Percentiles rank a stretch among this genome's conserved stretches.
phyloP scores from a whole-genome alignment of 2,797 vertebrate genomes.

The Bufotes viridis region DNA sequence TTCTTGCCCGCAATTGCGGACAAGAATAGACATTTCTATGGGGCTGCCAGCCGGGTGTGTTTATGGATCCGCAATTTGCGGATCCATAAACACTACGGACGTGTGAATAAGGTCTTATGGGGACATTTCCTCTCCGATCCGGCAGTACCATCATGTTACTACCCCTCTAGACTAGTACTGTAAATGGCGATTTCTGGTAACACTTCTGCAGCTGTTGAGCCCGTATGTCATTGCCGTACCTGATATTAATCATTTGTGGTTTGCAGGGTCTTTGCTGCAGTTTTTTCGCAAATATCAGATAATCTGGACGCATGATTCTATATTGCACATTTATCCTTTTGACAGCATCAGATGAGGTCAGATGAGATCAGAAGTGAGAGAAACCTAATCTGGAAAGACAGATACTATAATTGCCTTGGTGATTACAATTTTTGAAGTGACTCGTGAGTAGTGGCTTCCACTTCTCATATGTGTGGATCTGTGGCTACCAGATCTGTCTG shows the following conservation, averaged over 20 bases:
- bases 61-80: no score
- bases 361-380: not conserved
- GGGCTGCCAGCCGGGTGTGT: no score
- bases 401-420: not conserved
- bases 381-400: slow-evolving; percentile 9
- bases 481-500: no score
- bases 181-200: not conserved
- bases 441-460: not conserved
- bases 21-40: no score
- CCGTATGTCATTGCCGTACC: no score
- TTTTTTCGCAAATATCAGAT: not conserved
- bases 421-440: not conserved
- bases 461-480: not conserved
- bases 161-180: not conserved
- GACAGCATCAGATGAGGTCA: not conserved
- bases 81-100: no score
- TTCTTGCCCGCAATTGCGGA: no score
- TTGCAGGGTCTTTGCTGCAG: not conserved
- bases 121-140: not conserved
- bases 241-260: slow-evolving; percentile 15
- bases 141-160: not conserved
- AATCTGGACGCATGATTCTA: not conserved
- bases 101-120: no score
- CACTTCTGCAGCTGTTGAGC: not conserved
- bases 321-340: slow-evolving; percentile 14